Percentiles rank a stretch among this genome's conserved stretches.
Conservation (phyloP, 2,888 invertebrate genomes). For the Prosapia bicincta region DNA sequence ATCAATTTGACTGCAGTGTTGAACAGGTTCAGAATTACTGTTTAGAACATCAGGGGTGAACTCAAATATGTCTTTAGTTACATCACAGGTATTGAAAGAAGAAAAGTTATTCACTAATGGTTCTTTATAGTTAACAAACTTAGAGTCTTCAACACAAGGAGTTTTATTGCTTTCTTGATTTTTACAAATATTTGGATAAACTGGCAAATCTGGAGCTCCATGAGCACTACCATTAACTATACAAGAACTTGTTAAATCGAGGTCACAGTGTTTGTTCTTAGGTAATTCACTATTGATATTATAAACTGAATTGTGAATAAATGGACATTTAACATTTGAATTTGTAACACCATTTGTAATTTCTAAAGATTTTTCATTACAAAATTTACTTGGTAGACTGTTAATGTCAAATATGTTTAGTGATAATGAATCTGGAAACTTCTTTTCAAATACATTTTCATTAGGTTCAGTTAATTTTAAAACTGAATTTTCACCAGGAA, state of each 20-base stretch:
- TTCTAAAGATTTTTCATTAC: background rate
- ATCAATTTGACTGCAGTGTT: background rate
- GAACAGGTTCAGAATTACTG: background rate
- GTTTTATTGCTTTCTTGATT: background rate
- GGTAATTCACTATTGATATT: background rate
- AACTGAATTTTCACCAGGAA: background rate
- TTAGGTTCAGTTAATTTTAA: background rate
- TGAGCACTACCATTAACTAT: background rate
- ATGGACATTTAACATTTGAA: background rate
- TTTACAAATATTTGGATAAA: background rate
- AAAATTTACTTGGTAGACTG: background rate
- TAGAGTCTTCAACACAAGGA: background rate
- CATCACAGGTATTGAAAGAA: background rate
- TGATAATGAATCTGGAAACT: background rate
- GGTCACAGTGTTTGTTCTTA: background rate
- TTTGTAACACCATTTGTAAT: background rate
- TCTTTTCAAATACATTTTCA: background rate
- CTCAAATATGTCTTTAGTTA: background rate
- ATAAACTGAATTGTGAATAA: background rate
- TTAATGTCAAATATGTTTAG: background rate
- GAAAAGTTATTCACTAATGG: background rate
- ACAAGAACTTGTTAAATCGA: background rate
- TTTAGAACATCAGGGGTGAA: background rate
- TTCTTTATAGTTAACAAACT: background rate
- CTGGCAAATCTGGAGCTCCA: background rate